phyloP scores from a whole-genome alignment of 2,888 invertebrate species.

The Eupithecia vulgata region DNA sequence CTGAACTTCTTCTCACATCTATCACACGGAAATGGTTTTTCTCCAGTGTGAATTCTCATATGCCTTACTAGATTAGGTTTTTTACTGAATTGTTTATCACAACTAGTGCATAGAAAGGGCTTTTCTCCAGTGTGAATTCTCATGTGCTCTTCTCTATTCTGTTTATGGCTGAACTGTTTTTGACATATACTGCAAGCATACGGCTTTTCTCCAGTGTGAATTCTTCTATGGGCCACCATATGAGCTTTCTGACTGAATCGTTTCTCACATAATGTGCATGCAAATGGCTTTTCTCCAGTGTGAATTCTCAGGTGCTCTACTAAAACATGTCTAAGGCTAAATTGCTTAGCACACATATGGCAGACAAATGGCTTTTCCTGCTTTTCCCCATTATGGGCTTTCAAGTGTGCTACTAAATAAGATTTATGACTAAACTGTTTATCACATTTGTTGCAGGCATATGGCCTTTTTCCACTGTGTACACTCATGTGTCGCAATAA shows the following conservation, averaged over 20 bases:
- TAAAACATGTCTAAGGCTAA: constrained; percentile 6
- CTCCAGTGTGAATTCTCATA: constrained; percentile 9
- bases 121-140: constrained; percentile 12
- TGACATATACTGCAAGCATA: constrained; percentile 10
- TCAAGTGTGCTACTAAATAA: constrained; percentile 12
- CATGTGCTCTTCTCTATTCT: constrained; percentile 9
- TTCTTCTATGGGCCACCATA: constrained; percentile 9
- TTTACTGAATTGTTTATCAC: constrained; percentile 14
- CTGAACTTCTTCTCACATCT: constrained; percentile 14
- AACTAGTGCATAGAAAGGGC: not conserved
- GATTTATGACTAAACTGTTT: constrained; percentile 12
- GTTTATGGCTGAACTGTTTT: constrained; percentile 11
- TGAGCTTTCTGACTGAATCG: constrained; percentile 13
- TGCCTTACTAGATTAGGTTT: constrained; percentile 12
- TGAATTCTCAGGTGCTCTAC: constrained; percentile 7
- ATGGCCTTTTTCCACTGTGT: not conserved
- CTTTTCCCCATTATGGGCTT: constrained; percentile 7
- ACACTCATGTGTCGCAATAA: constrained; percentile 12
- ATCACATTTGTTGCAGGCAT: constrained; percentile 3
- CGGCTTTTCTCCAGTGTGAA: constrained; percentile 12
- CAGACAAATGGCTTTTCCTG: constrained; percentile 4
- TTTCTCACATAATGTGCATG: constrained; percentile 4
- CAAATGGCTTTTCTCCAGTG: constrained; percentile 14
- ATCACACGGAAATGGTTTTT: constrained; percentile 11
- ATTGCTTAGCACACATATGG: constrained; percentile 14